Conservation (phyloP, 2,113 vertebrate species). For the Corythaixoides concolor region DNA sequence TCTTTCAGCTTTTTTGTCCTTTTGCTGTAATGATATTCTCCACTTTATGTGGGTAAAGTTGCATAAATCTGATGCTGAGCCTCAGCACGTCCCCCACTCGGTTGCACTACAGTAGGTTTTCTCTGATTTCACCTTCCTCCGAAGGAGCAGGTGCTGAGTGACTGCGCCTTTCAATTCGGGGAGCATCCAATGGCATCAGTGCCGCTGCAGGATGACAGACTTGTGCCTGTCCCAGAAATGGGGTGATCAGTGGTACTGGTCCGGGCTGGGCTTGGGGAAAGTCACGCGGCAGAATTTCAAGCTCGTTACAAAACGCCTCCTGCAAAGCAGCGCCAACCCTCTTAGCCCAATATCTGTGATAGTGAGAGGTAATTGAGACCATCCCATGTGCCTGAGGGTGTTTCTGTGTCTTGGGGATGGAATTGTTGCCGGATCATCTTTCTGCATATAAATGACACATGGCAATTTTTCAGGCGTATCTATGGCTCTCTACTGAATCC, state of each 20-base stretch:
- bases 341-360: slow-evolving; percentile 20
- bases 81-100: rapidly evolving
- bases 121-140: neutral
- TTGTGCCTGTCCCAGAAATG: neutral
- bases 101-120: neutral
- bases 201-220: rapidly evolving
- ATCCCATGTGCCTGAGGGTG: neutral
- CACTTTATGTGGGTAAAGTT: neutral
- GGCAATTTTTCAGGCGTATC: slow-evolving; percentile 23
- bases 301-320: neutral
- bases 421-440: slow-evolving; percentile 9
- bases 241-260: neutral
- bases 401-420: neutral
- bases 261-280: neutral
- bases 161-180: neutral
- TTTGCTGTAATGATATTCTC: neutral
- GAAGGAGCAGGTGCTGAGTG: neutral
- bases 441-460: slow-evolving; percentile 6
- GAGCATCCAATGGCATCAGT: neutral
- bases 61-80: neutral
- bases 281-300: neutral
- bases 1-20: slow-evolving; percentile 1
- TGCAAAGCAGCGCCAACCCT: neutral
- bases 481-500: neutral
- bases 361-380: slow-evolving; percentile 52